These are phyloP conservation scores for Seriola quinqueradiata DNA, from an alignment of 2,113 vertebrate genomes.

Conservation along the genomic window DNA sequence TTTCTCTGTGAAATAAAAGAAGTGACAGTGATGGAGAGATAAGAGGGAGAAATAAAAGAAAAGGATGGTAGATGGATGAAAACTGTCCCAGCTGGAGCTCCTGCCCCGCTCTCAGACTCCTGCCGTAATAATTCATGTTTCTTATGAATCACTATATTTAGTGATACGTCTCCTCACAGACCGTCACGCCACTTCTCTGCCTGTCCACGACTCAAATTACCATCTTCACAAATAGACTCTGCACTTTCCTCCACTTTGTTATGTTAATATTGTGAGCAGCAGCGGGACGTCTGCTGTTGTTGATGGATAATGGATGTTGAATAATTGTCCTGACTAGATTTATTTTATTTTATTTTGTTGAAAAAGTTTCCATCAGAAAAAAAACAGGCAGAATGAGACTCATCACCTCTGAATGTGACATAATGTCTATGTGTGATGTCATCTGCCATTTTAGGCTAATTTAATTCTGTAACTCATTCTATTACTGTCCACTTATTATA, in stretches of 20 bases:
- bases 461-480: neutral
- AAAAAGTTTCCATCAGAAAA: neutral
- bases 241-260: conserved; percentile 41
- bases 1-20: conserved; percentile 3
- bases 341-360: neutral
- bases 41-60: conserved; percentile 11
- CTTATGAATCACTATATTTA: conserved; percentile 49
- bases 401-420: neutral
- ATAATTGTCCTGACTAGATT: neutral
- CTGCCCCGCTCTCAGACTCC: conserved; percentile 20
- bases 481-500: neutral
- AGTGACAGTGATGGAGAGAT: conserved; percentile 11
- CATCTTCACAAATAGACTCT: conserved; percentile 33
- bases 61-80: conserved; percentile 13
- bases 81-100: conserved; percentile 11
- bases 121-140: conserved; percentile 25
- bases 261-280: conserved; percentile 33
- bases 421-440: neutral
- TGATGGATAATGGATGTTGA: conserved; percentile 22
- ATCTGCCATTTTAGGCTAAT: neutral
- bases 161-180: conserved; percentile 14
- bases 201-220: conserved; percentile 11
- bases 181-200: conserved; percentile 12
- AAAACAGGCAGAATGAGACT: too few species aligned
- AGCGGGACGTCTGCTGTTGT: conserved; percentile 3